A percentile compares a stretch with the other conserved stretches of the same genome.
phyloP scores from a whole-genome alignment of 2,888 invertebrate genomes.

The Apodemia duryi region DNA sequence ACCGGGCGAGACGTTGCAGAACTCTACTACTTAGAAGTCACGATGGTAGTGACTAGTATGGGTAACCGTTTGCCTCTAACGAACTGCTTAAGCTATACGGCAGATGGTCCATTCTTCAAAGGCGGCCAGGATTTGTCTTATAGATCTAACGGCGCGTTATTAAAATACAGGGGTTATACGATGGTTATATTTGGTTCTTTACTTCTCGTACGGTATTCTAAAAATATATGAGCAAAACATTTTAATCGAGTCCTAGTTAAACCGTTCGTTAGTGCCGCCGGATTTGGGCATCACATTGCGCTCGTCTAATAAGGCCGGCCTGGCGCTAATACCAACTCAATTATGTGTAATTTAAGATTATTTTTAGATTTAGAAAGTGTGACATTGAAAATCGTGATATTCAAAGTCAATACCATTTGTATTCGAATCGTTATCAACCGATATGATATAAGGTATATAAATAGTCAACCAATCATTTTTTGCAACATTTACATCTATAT shows the following conservation, averaged over 20 bases:
- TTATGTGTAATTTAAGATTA: constrained; percentile 6
- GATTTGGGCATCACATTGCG: constrained; percentile 30
- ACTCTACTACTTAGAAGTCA: too few relatives aligned
- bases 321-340: constrained; percentile 22
- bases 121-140: too few relatives aligned
- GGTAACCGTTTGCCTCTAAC: too few relatives aligned
- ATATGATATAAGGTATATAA: too few relatives aligned
- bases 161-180: too few relatives aligned
- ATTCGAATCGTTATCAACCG: not conserved
- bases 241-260: constrained; percentile 18
- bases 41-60: too few relatives aligned
- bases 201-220: not conserved
- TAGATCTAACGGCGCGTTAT: too few relatives aligned
- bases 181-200: not conserved
- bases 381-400: not conserved
- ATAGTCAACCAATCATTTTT: too few relatives aligned
- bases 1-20: too few relatives aligned
- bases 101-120: too few relatives aligned
- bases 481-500: too few relatives aligned
- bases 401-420: not conserved
- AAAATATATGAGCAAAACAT: not conserved
- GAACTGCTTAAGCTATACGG: too few relatives aligned
- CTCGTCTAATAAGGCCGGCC: constrained; percentile 23
- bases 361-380: constrained; percentile 8
- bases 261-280: constrained; percentile 32